phyloP scores from a whole-genome alignment of 2,797 vertebrate species.

The Lates japonicus region DNA sequence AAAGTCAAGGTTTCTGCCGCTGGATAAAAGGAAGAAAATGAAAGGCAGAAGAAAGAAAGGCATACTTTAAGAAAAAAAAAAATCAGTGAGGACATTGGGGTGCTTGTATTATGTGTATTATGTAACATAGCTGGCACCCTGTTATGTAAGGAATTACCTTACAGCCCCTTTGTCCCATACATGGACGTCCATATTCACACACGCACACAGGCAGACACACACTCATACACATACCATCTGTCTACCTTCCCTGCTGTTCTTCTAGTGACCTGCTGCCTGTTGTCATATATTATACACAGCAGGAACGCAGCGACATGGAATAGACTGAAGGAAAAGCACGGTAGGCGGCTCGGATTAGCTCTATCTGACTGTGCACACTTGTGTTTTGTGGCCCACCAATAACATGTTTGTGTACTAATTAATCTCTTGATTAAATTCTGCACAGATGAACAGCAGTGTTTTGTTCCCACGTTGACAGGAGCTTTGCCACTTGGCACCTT shows the following conservation, averaged over 20 bases:
- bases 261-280: conserved; percentile 48
- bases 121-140: conserved; percentile 52
- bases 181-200: conserved; percentile 33
- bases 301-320: conserved; percentile 54
- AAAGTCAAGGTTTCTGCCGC: conserved; percentile 44
- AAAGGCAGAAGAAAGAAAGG: conserved; percentile 47
- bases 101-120: conserved; percentile 54
- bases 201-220: conserved; percentile 9
- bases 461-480: conserved; percentile 57
- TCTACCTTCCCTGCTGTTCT: conserved; percentile 50
- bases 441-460: conserved; percentile 58
- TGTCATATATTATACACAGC: conserved; percentile 66
- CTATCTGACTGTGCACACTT: conserved; percentile 45
- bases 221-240: conserved; percentile 63
- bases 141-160: conserved; percentile 67
- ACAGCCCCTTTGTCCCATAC: conserved; percentile 49
- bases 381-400: conserved; percentile 62
- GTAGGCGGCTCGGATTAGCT: conserved; percentile 67
- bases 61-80: conserved; percentile 18
- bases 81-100: conserved; percentile 29
- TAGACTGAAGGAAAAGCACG: conserved; percentile 42
- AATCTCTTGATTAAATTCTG: conserved; percentile 81
- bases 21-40: conserved; percentile 67
- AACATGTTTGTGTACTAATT: conserved; percentile 74
- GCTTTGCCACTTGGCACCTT: conserved; percentile 48